These are phyloP conservation scores for Abramis brama DNA, from an alignment of 2,113 vertebrate genomes.

Conservation along the genomic window DNA sequence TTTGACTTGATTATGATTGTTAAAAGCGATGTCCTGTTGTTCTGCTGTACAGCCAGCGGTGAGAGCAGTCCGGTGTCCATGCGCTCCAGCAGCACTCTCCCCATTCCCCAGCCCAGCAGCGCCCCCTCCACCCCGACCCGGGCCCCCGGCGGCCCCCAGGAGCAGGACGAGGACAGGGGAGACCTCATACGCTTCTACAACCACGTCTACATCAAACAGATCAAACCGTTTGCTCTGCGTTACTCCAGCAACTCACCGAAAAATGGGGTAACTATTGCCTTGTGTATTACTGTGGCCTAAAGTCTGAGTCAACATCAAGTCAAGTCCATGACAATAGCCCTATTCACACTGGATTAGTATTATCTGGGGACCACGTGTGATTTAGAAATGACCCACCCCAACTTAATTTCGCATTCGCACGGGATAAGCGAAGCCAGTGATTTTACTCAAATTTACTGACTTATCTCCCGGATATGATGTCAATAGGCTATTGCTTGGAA, in stretches of 20 bases:
- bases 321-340: too few relatives aligned
- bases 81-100: slow-evolving; percentile 87
- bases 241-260: slow-evolving; percentile 75
- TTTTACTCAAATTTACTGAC: too few relatives aligned
- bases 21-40: slow-evolving; percentile 57
- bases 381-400: too few relatives aligned
- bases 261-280: slow-evolving; percentile 61
- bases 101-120: slow-evolving; percentile 81
- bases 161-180: slow-evolving; percentile 78
- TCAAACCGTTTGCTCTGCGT: slow-evolving; percentile 88
- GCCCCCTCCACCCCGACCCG: slow-evolving; percentile 82
- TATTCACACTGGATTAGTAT: too few relatives aligned
- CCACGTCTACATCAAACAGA: slow-evolving; percentile 85
- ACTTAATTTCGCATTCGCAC: too few relatives aligned
- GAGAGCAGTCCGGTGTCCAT: slow-evolving; percentile 83
- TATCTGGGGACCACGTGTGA: too few relatives aligned
- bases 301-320: too few relatives aligned
- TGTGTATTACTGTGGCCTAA: not conserved
- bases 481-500: too few relatives aligned
- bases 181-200: slow-evolving; percentile 99
- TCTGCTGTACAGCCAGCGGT: slow-evolving; percentile 72
- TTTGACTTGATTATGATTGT: not conserved
- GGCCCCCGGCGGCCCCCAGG: slow-evolving; percentile 73
- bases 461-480: too few relatives aligned
- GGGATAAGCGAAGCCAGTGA: too few relatives aligned